Evolutionary conservation across 1,140 invertebrate genomes (phyloP).

Genomic region (Philopotamus ludificatus): DNA sequence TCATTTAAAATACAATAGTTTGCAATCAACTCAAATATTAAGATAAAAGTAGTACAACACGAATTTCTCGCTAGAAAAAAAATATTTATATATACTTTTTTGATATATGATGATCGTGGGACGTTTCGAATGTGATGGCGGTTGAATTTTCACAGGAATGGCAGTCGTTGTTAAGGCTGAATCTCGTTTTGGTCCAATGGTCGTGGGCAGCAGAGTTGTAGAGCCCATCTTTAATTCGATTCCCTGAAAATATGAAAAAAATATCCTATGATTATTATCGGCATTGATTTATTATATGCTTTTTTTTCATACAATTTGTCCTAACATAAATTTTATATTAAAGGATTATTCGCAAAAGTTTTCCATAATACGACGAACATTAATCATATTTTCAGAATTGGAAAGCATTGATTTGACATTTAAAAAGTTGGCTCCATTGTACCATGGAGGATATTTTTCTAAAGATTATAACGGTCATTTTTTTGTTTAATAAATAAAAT

Average conservation of each 20-base stretch:
- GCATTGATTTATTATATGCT: background rate
- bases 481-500: background rate
- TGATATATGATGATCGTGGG: constrained; percentile 26
- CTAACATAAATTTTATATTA: background rate
- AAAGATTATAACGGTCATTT: background rate
- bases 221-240: constrained; percentile 15
- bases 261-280: background rate
- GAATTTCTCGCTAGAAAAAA: too few relatives aligned
- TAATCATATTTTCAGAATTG: background rate
- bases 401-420: too few relatives aligned
- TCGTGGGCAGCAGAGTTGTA: constrained; percentile 6
- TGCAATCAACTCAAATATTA: too few relatives aligned
- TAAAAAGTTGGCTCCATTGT: too few relatives aligned
- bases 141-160: constrained; percentile 5
- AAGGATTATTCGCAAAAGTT: background rate
- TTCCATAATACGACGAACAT: background rate
- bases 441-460: background rate
- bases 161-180: background rate
- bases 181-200: constrained; percentile 1
- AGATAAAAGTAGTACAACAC: too few relatives aligned
- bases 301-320: background rate
- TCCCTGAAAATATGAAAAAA: constrained; percentile 1
- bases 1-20: too few relatives aligned
- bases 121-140: constrained; percentile 5
- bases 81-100: constrained; percentile 7